These are phyloP conservation scores for Platichthys flesus DNA, from an alignment of 2,113 vertebrate species.

Conservation along the genomic window DNA sequence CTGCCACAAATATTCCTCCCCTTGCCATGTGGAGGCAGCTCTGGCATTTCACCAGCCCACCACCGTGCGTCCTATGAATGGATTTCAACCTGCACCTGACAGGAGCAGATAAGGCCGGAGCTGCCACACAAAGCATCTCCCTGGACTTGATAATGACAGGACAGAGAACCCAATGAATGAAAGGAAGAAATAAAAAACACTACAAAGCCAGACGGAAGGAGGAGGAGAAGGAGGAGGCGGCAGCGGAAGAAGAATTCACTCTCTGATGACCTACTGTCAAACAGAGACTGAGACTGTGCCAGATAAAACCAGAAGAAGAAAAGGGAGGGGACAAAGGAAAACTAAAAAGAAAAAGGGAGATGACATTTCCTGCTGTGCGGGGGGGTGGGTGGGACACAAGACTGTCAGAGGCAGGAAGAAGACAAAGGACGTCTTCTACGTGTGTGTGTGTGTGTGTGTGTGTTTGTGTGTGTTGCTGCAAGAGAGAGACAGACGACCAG, in stretches of 20 bases:
- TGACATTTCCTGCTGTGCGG: constrained; percentile 62
- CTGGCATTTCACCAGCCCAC: constrained; percentile 67
- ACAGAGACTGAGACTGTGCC: constrained; percentile 44
- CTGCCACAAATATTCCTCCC: constrained; percentile 38
- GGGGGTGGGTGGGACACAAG: neutral
- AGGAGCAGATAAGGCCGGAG: constrained; percentile 73
- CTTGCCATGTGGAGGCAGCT: constrained; percentile 18
- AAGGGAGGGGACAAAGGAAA: constrained; percentile 61
- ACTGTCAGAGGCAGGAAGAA: constrained; percentile 19
- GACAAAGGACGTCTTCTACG: constrained; percentile 23
- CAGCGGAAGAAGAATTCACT: constrained; percentile 29
- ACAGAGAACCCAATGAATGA: constrained; percentile 43
- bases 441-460: constrained; percentile 2
- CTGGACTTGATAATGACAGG: constrained; percentile 58
- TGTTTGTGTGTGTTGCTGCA: constrained; percentile 17
- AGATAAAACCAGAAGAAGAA: constrained; percentile 57
- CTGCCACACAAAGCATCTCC: constrained; percentile 56
- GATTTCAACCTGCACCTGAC: constrained; percentile 70
- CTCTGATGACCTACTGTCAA: constrained; percentile 60
- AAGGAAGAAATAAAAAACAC: constrained; percentile 30
- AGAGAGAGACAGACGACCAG: constrained; percentile 40
- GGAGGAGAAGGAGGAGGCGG: neutral
- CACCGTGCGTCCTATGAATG: constrained; percentile 63
- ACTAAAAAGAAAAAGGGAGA: constrained; percentile 43
- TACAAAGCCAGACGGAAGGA: neutral